A percentile compares a stretch with the other conserved stretches of the same genome.
phyloP scores from a whole-genome alignment of 2,797 vertebrate genomes.

The Urophycis tenuis region DNA sequence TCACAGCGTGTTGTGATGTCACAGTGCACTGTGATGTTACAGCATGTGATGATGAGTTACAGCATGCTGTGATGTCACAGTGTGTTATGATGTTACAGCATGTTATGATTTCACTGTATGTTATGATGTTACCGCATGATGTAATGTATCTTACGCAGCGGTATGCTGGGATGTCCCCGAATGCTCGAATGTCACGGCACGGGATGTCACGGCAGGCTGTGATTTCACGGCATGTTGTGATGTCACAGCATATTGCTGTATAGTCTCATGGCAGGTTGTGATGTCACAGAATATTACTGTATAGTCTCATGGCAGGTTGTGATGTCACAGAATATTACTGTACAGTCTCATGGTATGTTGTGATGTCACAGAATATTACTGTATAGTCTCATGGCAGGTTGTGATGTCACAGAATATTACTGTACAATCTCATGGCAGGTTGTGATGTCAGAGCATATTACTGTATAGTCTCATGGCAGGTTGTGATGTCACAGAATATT shows the following conservation, averaged over 20 bases:
- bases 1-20: neutral
- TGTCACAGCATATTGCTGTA: neutral
- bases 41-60: neutral
- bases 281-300: neutral
- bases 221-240: neutral
- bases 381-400: too few relatives aligned
- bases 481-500: too few relatives aligned
- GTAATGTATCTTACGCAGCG: too few relatives aligned
- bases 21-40: neutral
- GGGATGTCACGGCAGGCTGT: neutral
- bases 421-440: too few relatives aligned
- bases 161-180: neutral
- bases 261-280: neutral
- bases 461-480: too few relatives aligned
- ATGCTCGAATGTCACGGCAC: neutral
- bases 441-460: too few relatives aligned
- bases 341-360: too few relatives aligned
- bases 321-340: neutral
- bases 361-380: too few relatives aligned
- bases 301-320: neutral
- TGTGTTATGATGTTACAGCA: neutral
- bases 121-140: neutral
- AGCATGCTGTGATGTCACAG: too few relatives aligned
- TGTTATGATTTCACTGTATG: neutral
- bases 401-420: too few relatives aligned